These are phyloP conservation scores for Phallusia fumigata DNA, from an alignment of 23 tunicate genomes.

Conservation along the genomic window DNA sequence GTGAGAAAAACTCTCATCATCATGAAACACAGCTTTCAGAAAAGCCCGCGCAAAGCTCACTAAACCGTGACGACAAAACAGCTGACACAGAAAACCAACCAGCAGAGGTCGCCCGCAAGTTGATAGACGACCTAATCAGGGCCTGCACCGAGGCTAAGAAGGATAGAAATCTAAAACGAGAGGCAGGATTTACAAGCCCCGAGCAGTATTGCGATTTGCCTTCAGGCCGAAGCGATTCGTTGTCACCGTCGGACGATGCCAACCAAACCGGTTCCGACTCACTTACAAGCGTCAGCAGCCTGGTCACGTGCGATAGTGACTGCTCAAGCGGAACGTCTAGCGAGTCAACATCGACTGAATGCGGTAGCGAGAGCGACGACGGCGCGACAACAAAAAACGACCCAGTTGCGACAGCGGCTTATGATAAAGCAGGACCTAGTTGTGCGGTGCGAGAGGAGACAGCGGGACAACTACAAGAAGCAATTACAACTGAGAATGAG, in stretches of 20 bases:
- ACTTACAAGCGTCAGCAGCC: not conserved
- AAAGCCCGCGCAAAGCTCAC: not conserved
- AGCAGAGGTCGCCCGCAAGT: not conserved
- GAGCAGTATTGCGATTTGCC: not conserved
- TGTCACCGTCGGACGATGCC: not conserved
- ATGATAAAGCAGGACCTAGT: too few relatives aligned
- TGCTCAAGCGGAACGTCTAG: not conserved
- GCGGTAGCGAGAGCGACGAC: not conserved
- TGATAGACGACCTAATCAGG: not conserved
- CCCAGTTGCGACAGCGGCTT: not conserved
- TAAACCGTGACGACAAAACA: not conserved
- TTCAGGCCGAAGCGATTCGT: not conserved
- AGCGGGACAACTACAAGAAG: not conserved
- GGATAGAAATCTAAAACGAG: not conserved
- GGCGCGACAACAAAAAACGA: not conserved
- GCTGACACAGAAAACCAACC: not conserved
- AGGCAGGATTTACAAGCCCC: not conserved
- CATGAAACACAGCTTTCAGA: not conserved
- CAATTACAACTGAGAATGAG: not conserved
- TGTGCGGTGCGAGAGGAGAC: not conserved
- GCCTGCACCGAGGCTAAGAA: not conserved
- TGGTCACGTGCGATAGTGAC: slow-evolving; percentile 6
- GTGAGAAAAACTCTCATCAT: not conserved
- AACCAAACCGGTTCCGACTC: not conserved
- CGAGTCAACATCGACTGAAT: too few relatives aligned